Evolutionary conservation across 2,113 vertebrate species (phyloP), one percentile per base, ranked within the genome.

Genomic region (Dicentrarchus labrax): DNA sequence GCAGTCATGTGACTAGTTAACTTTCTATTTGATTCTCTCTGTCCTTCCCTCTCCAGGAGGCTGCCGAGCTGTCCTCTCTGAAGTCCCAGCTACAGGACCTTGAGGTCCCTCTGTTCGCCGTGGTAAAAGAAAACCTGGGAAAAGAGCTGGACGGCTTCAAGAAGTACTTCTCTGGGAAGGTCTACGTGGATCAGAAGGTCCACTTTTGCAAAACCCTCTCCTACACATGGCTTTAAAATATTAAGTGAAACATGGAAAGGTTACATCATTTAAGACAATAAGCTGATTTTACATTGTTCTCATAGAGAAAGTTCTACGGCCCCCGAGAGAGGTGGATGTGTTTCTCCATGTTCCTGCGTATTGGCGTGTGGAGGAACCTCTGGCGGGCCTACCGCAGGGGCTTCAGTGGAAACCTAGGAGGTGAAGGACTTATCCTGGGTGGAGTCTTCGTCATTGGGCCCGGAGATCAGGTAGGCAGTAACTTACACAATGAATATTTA

Each of bases 181-280:
- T 99, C 86, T 99, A 97, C 80, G 94, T 98, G 85, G 97, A 99
- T 92, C 95, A 96, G 90, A 93, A 96, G 96, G 97, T 99, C 59
- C 69, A 5, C 24, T 39, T 36, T 68, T 36, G 21, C 9, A 45
- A 48, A 77, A 48, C 5, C 7, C 8, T 60, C 30, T 13, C 0
- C 38, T 11, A 43, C 24, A 62, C 39, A 67, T 10, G 16, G 30
- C 22, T 70, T 56, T 15, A n/a, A 65, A n/a, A n/a, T 24, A 24
- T 54, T 70, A 22, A 50, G 24, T 13, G 0, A 61, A 73, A 73
- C 0, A 39, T 7, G 5, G 1, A 51, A 30, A 6, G 1, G n/a
- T 72, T 66, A 16, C 16, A 64, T 5, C 24, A 69, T 59, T 67
- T 48, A 80, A 82, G 66, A 75, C 36, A 41, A 73, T 76, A 85